These are phyloP conservation scores for Centropyge bicolor DNA, from an alignment of 2,797 vertebrate species.

Conservation along the genomic window DNA sequence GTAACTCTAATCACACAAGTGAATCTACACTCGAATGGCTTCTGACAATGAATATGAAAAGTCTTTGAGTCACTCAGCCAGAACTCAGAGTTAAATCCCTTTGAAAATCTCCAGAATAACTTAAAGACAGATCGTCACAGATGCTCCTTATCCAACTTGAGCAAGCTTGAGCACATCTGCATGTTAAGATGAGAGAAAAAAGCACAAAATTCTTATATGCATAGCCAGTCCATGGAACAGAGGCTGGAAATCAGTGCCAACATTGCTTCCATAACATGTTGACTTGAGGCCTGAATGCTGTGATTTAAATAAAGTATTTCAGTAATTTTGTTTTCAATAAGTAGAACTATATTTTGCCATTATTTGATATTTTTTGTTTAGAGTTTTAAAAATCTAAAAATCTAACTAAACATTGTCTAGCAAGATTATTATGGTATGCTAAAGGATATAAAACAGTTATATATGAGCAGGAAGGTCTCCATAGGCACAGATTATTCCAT, in stretches of 20 bases:
- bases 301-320: neutral
- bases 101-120: slow-evolving; percentile 60
- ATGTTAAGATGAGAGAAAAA: slow-evolving; percentile 48
- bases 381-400: neutral
- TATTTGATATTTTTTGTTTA: neutral
- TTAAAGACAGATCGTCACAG: slow-evolving; percentile 58
- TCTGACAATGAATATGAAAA: slow-evolving; percentile 53
- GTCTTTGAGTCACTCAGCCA: slow-evolving; percentile 47
- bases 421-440: neutral
- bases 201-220: slow-evolving; percentile 27
- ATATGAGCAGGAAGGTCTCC: neutral
- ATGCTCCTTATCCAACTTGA: slow-evolving; percentile 47
- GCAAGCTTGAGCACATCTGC: slow-evolving; percentile 58
- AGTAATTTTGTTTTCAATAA: neutral
- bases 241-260: slow-evolving; percentile 17
- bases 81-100: slow-evolving; percentile 58
- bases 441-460: slow-evolving; percentile 16
- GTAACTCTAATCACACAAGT: slow-evolving; percentile 32
- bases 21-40: slow-evolving; percentile 39
- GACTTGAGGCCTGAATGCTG: neutral
- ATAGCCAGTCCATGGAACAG: slow-evolving; percentile 7
- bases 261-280: neutral
- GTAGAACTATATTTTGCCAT: neutral
- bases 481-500: slow-evolving; percentile 32
- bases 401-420: neutral